Conservation (phyloP, 2,888 invertebrate genomes). For the Folsomia candida region DNA sequence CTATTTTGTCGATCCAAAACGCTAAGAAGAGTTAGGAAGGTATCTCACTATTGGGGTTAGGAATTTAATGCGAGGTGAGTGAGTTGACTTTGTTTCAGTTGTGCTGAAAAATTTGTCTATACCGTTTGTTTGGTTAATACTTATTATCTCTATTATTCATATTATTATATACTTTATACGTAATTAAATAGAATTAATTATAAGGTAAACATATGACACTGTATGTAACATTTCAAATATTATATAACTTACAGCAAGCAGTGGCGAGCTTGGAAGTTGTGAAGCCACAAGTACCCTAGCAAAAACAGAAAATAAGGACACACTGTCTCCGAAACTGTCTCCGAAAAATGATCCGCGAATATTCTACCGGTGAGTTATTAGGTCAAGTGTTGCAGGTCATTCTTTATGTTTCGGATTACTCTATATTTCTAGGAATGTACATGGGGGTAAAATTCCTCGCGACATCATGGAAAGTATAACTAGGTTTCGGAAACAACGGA, state of each 20-base stretch:
- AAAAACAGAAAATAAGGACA: constrained; percentile 29
- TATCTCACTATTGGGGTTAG: constrained; percentile 50
- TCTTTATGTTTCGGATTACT: too few relatives aligned
- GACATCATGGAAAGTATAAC: constrained; percentile 69
- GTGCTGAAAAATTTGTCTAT: too few relatives aligned
- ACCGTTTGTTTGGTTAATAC: too few relatives aligned
- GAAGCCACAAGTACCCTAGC: constrained; percentile 25
- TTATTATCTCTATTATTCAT: too few relatives aligned
- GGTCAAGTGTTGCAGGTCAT: too few relatives aligned
- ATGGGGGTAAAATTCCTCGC: constrained; percentile 63
- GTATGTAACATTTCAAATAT: too few relatives aligned
- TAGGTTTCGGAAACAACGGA: constrained; percentile 73
- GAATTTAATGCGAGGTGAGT: constrained; percentile 50
- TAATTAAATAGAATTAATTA: too few relatives aligned
- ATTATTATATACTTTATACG: too few relatives aligned
- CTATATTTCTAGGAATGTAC: too few relatives aligned
- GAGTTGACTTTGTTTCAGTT: too few relatives aligned
- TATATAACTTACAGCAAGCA: constrained; percentile 35
- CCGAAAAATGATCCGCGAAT: constrained; percentile 37
- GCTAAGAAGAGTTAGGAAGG: constrained; percentile 47
- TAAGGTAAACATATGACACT: too few relatives aligned
- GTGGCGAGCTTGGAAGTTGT: constrained; percentile 38
- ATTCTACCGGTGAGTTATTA: constrained; percentile 48
- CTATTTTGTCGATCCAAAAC: constrained; percentile 3
- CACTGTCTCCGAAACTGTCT: constrained; percentile 34